phyloP scores from a whole-genome alignment of 1,140 invertebrate species.

The Camponotus pennsylvanicus region DNA sequence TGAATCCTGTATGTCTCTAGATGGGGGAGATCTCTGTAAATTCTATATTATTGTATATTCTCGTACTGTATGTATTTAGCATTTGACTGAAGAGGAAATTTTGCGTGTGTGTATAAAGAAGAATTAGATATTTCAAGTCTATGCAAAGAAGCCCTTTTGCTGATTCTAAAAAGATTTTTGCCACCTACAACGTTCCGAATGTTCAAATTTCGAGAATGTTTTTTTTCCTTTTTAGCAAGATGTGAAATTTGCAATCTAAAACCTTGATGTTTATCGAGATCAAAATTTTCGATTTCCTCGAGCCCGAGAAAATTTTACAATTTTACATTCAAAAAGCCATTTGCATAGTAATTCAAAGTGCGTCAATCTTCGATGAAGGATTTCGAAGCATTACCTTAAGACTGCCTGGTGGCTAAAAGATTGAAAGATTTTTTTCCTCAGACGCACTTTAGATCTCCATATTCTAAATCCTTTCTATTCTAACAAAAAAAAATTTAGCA shows the following conservation, averaged over 20 bases:
- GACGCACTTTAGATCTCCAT: too few species aligned
- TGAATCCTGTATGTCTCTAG: neutral
- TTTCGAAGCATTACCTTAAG: slow-evolving; percentile 17
- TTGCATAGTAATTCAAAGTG: neutral
- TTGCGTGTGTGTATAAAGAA: neutral
- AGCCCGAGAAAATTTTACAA: neutral
- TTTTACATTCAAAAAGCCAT: neutral
- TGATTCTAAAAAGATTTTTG: neutral
- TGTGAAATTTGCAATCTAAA: neutral
- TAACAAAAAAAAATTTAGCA: neutral
- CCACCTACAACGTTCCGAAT: neutral
- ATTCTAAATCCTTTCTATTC: too few species aligned
- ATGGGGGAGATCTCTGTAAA: neutral
- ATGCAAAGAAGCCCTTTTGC: neutral
- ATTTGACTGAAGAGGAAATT: slow-evolving; percentile 10
- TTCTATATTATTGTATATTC: neutral
- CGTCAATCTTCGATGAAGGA: neutral
- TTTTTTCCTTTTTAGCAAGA: neutral
- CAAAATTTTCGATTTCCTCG: neutral
- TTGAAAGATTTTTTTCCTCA: neutral
- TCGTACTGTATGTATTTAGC: neutral
- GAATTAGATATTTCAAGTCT: neutral
- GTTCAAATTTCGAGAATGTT: neutral
- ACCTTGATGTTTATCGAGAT: neutral
- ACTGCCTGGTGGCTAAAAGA: neutral